Base-by-base conservation (phyloP, 2,113 vertebrate species). In the Rhynchomys soricoides region DNA sequence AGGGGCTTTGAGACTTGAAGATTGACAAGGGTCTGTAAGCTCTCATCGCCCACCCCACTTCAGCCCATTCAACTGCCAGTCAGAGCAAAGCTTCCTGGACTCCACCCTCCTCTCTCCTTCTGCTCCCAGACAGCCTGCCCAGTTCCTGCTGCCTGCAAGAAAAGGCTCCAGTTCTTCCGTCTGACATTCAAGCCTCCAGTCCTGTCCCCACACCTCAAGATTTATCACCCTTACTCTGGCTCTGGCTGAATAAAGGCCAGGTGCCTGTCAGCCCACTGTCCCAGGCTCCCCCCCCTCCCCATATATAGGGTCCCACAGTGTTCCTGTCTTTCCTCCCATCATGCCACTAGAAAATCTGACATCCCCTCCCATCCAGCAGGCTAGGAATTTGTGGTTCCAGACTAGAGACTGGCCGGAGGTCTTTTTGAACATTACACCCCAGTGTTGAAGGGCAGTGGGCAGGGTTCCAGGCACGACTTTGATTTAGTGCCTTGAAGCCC, bases 201-300 rank as follows among this genome's bases (percentile, higher is more conserved):
- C 2, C 19, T 26, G 31, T 12, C 43, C 55, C n/a, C 2, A 22
- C 3, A 1, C 55, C 29, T 9, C 0, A 0, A 26, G 8, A 1
- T 59, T 64, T 62, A 17, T 55, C 22, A 7, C 7, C 73, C 70
- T 12, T 37, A 34, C 31, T 50, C 45, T 48, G 43, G 59, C 62
- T 85, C 57, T 31, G n/a, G 29, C 19, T 37, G 29, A 50, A 5
- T 45, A 26, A 37, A 52, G 52, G 21, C 70, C 79, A 62, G 57
- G 10, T 1, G 70, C 59, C 29, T 86, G 17, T 37, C 21, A 52
- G 26, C 17, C 37, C 21, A 2, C 57, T 8, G 5, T n/a, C 57
- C 50, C 10, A 17, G 81, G 52, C n/a, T 91, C 17, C 21, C 29
- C 29, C 43, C 12, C 16, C 11, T 29, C 48, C 59, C 21, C 1